Percentiles rank a stretch among this genome's conserved stretches.
Conservation (phyloP, 2,888 invertebrate genomes). For the Tethea ocularis region DNA sequence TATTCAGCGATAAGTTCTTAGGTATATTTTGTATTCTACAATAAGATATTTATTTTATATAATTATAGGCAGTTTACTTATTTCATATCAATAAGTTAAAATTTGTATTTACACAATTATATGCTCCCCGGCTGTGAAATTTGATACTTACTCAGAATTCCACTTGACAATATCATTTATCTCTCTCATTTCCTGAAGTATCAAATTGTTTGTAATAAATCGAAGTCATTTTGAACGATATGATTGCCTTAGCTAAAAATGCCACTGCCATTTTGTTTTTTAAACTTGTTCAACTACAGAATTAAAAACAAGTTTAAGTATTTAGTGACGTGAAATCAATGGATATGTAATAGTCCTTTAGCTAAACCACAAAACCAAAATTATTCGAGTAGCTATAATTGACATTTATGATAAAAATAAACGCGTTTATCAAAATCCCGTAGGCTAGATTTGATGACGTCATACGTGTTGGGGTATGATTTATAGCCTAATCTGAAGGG, state of each 20-base stretch:
- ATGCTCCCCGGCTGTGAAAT: background rate
- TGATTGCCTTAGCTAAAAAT: too few species aligned
- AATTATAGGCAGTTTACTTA: background rate
- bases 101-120: too few species aligned
- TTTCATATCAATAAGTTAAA: background rate
- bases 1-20: too few species aligned
- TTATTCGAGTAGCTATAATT: too few species aligned
- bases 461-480: slow-evolving; percentile 21
- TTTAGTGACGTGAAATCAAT: too few species aligned
- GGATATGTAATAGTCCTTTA: too few species aligned
- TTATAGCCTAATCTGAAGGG: slow-evolving; percentile 19
- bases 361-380: too few species aligned
- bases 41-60: background rate
- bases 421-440: background rate
- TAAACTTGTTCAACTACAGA: too few species aligned
- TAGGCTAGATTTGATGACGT: slow-evolving; percentile 10
- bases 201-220: background rate
- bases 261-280: too few species aligned
- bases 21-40: background rate
- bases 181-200: background rate
- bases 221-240: background rate
- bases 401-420: background rate
- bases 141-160: background rate
- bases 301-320: too few species aligned
- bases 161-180: background rate